A percentile compares a stretch with the other conserved stretches of the same genome.
Conservation (phyloP, 92 coral and sea anemone species). For the Porites rus region DNA sequence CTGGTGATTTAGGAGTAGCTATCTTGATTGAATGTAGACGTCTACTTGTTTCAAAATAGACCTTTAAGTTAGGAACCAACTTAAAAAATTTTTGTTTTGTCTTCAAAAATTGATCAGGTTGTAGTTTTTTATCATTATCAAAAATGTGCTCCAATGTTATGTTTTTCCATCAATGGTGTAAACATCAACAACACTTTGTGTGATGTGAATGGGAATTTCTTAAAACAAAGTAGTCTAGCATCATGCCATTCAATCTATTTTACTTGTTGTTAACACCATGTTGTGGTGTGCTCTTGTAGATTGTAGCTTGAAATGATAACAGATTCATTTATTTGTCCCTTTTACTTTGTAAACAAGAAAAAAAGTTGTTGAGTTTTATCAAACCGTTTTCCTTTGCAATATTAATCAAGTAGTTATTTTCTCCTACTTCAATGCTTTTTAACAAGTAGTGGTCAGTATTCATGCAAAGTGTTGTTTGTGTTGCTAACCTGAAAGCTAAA, state of each 20-base stretch:
- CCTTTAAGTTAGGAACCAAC: not conserved
- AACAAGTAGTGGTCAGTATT: not conserved
- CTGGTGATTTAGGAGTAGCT: too few relatives aligned
- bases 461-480: not conserved
- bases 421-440: not conserved
- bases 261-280: not conserved
- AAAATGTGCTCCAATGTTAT: not conserved
- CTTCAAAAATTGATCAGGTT: constrained; percentile 12
- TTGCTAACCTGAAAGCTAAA: not conserved
- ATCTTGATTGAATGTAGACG: not conserved
- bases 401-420: too few relatives aligned
- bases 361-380: too few relatives aligned
- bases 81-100: not conserved
- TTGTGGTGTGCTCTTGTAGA: not conserved
- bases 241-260: too few relatives aligned
- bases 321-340: too few relatives aligned
- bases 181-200: not conserved
- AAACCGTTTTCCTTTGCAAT: too few relatives aligned
- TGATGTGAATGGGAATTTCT: too few relatives aligned
- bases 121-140: not conserved
- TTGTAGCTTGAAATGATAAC: not conserved
- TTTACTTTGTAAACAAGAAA: too few relatives aligned
- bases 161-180: not conserved
- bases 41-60: not conserved
- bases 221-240: too few relatives aligned